phyloP scores from a whole-genome alignment of 1,140 invertebrate species.

The Pissodes strobi region DNA sequence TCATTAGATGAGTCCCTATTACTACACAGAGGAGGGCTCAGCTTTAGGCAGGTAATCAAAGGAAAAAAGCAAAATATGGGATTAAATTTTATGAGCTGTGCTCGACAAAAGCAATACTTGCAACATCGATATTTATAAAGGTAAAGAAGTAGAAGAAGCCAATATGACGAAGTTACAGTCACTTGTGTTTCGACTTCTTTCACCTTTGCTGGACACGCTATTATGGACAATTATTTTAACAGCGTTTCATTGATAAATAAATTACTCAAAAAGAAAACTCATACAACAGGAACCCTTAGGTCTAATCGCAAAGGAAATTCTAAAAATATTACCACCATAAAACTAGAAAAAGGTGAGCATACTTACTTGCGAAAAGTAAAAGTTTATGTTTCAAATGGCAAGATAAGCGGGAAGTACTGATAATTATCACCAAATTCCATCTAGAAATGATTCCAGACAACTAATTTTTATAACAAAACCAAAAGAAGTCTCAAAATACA shows the following conservation, averaged over 20 bases:
- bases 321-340: constrained; percentile 18
- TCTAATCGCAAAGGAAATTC: constrained; percentile 28
- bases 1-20: too few species aligned
- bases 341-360: constrained; percentile 27
- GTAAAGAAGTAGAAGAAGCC: neutral
- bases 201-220: constrained; percentile 3
- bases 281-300: constrained; percentile 17
- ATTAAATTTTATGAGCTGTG: too few species aligned
- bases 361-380: constrained; percentile 14
- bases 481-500: constrained; percentile 8
- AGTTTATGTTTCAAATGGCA: constrained; percentile 20
- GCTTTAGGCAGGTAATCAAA: neutral
- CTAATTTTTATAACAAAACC: constrained; percentile 12
- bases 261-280: constrained; percentile 5
- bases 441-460: constrained; percentile 6
- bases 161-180: constrained; percentile 17
- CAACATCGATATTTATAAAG: neutral
- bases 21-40: too few species aligned
- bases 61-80: neutral
- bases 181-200: constrained; percentile 13
- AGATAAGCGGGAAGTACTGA: constrained; percentile 26
- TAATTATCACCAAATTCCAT: constrained; percentile 21
- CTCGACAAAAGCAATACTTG: neutral
- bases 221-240: constrained; percentile 2
- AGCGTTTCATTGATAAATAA: neutral